phyloP scores from a whole-genome alignment of 2,113 vertebrate genomes.

The Neogobius melanostomus region DNA sequence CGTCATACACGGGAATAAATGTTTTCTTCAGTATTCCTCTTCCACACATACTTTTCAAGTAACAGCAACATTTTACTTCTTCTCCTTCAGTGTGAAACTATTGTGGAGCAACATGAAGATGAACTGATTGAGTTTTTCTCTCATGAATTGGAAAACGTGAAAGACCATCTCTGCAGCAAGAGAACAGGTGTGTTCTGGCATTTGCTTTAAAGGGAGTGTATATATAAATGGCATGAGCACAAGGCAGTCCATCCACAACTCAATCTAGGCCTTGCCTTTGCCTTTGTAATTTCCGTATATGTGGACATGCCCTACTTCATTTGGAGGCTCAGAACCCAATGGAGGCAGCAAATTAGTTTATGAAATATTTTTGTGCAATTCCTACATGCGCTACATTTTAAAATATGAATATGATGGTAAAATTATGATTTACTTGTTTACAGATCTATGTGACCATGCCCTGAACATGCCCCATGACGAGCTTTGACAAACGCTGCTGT shows the following conservation, averaged over 20 bases:
- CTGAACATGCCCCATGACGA: constrained; percentile 88
- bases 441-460: constrained; percentile 95
- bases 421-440: constrained; percentile 20
- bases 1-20: too few relatives aligned
- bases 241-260: too few relatives aligned
- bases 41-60: not conserved
- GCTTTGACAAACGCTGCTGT: constrained; percentile 75
- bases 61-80: not conserved
- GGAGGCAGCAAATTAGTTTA: too few relatives aligned
- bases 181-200: constrained; percentile 81
- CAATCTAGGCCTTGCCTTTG: too few relatives aligned
- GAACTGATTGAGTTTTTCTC: constrained; percentile 94
- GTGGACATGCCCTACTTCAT: too few relatives aligned
- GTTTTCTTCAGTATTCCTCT: not conserved
- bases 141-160: constrained; percentile 88
- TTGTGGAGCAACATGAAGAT: constrained; percentile 93
- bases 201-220: not conserved
- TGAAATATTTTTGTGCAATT: too few relatives aligned
- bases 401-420: too few relatives aligned
- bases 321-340: too few relatives aligned
- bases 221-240: too few relatives aligned
- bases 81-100: constrained; percentile 88
- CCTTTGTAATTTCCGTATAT: too few relatives aligned
- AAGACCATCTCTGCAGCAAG: constrained; percentile 95
- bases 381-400: too few relatives aligned